Evolutionary conservation across 2,113 vertebrate species (phyloP), one percentile per base, ranked within the genome.

Genomic region (Scalopus aquaticus): DNA sequence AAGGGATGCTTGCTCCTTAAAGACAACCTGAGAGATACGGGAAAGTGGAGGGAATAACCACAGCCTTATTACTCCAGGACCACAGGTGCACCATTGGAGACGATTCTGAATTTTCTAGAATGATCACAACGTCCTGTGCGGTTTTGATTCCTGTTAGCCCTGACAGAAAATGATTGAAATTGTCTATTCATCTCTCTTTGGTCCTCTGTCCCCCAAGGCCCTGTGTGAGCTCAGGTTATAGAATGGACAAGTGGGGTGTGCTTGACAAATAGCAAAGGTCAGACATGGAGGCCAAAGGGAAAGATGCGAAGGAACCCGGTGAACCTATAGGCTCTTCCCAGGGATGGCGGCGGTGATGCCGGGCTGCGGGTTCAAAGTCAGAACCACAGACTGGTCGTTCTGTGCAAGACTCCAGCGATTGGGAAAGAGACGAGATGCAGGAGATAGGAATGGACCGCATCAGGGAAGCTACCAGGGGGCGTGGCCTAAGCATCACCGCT

Each of bases 361-460:
- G 20, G 54, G 20, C 19, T 56, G 54, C 20, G 9, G 54, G 54
- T 56, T 56, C 54, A 56, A 20, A 56, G 54, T 22, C 19, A 56
- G 54, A 22, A 22, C 54, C 64, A 17, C 67, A 20, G 35, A 32
- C 20, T 6, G 35, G 67, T 13, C 32, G 35, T 37, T 3, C 35
- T 70, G 67, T 3, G 20, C 56, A 13, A 73, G 79, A 58, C 12
- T 58, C 30, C 35, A 10, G 49, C 1, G 9, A n/a, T 97, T 97
- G 90, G 77, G 94, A 96, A 96, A 97, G 3, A 42, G 0, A n/a
- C 35, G 13, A 0, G 0, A 95, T 97, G 60, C 95, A 87, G 93
- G 94, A 97, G 73, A 19, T 22, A 26, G n/a, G 64, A 88, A 56
- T 81, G 58, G 74, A 72, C 42, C 67, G 82, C 24, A 54, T 56